Percentiles rank a stretch among this genome's conserved stretches.
Conservation (phyloP, 2,797 vertebrate genomes). For the Sebastes kiyomatsui region DNA sequence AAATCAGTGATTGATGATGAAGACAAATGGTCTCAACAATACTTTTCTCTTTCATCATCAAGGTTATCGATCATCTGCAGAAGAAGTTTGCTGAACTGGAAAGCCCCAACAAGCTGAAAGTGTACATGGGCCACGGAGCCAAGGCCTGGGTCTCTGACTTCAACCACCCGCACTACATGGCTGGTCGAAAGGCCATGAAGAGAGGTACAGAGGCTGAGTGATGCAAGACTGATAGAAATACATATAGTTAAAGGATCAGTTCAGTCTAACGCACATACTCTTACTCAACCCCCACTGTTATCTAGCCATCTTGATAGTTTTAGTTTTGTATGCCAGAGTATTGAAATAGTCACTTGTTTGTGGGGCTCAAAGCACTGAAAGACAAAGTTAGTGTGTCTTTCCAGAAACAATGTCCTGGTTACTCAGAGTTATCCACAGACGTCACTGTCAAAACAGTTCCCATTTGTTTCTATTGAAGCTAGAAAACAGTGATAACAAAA, state of each 20-base stretch:
- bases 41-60: neutral
- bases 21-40: neutral
- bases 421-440: neutral
- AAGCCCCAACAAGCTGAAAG: constrained; percentile 92
- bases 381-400: neutral
- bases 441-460: neutral
- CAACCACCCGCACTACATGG: constrained; percentile 96
- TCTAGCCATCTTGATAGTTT: neutral
- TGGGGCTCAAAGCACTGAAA: neutral
- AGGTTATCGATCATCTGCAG: constrained; percentile 89
- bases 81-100: constrained; percentile 87
- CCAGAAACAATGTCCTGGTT: neutral
- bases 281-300: neutral
- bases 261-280: neutral
- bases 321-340: accelerated
- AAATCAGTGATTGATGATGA: neutral
- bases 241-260: accelerated
- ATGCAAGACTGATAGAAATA: neutral
- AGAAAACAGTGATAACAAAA: neutral
- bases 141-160: constrained; percentile 99
- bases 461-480: neutral
- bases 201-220: constrained; percentile 81
- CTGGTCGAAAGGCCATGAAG: constrained; percentile 93
- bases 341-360: neutral
- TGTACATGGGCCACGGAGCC: constrained; percentile 89